Evolutionary conservation across 2,888 invertebrate genomes (phyloP).

Genomic region (Heliconius sara): DNA sequence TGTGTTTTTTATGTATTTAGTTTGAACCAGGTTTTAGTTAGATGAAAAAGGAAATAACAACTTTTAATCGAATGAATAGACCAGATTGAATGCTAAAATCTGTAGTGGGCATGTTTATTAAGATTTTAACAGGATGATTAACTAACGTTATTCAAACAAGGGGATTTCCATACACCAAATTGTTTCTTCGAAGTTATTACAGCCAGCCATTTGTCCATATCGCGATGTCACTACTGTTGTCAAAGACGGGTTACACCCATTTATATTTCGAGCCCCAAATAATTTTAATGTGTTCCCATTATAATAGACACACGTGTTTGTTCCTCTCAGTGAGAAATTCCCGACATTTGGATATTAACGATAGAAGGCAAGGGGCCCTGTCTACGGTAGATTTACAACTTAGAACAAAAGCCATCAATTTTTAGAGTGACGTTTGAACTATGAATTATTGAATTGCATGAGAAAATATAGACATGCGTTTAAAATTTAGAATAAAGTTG

Average conservation of each 20-base stretch:
- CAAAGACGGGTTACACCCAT: slow-evolving; percentile 67
- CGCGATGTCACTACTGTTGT: slow-evolving; percentile 60
- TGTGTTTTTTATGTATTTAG: too few species aligned
- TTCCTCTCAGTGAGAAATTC: slow-evolving; percentile 64
- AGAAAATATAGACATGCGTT: slow-evolving; percentile 51
- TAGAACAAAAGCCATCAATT: slow-evolving; percentile 80
- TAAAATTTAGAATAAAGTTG: slow-evolving; percentile 54
- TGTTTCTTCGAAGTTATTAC: slow-evolving; percentile 46
- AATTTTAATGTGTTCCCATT: slow-evolving; percentile 79
- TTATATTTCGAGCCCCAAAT: slow-evolving; percentile 72
- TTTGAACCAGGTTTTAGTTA: too few species aligned
- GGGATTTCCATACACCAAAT: slow-evolving; percentile 39
- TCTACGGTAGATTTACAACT: slow-evolving; percentile 72
- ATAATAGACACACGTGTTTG: slow-evolving; percentile 70
- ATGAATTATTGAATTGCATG: slow-evolving; percentile 56
- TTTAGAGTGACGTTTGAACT: slow-evolving; percentile 74
- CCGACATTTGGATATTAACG: slow-evolving; percentile 68
- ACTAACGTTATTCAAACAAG: slow-evolving; percentile 35
- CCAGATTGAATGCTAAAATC: not conserved
- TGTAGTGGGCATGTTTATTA: not conserved
- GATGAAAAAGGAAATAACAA: too few species aligned
- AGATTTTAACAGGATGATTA: slow-evolving; percentile 3
- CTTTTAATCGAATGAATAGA: too few species aligned
- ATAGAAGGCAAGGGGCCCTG: slow-evolving; percentile 63
- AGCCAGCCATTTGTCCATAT: slow-evolving; percentile 47